Percentiles rank a stretch among this genome's conserved stretches.
Evolutionary conservation across 2,797 vertebrate genomes (phyloP).

Genomic region (Enteromius argenteus): DNA sequence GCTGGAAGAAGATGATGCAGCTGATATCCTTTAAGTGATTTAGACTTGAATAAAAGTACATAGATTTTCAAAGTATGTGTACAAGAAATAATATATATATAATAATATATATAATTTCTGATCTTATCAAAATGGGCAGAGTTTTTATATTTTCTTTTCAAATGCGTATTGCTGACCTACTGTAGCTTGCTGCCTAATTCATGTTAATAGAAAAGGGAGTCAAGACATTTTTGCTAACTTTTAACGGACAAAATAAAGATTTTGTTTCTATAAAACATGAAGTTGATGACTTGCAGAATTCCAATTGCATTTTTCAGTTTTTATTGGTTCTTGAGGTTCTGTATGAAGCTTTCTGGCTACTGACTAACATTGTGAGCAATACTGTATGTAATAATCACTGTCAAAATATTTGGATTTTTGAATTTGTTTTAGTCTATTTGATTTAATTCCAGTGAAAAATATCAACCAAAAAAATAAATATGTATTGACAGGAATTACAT

Average conservation of each 20-base stretch:
- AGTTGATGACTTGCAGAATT: not conserved
- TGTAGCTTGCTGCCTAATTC: slow-evolving; percentile 3
- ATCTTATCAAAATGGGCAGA: not conserved
- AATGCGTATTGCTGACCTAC: not conserved
- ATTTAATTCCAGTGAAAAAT: not conserved
- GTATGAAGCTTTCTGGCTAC: not conserved
- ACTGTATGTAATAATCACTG: not conserved
- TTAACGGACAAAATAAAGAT: not conserved
- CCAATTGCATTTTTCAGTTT: not conserved
- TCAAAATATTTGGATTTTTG: slow-evolving; percentile 25
- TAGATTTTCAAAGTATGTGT: not conserved
- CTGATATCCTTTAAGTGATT: not conserved
- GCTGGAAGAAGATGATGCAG: not conserved
- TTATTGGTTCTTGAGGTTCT: not conserved
- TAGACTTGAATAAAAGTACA: not conserved
- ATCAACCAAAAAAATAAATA: slow-evolving; percentile 17
- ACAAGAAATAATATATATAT: not conserved
- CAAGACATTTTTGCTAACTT: slow-evolving; percentile 4
- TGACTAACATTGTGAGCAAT: slow-evolving; percentile 21
- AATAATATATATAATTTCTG: not conserved
- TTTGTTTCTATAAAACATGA: not conserved
- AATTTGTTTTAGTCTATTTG: slow-evolving; percentile 29
- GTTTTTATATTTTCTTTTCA: slow-evolving; percentile 1
- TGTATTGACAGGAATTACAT: slow-evolving; percentile 22
- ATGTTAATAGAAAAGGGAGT: not conserved